Evolutionary conservation across 2,888 invertebrate genomes (phyloP), one percentile per base, ranked within the genome.

Genomic region (Apamea sordens): DNA sequence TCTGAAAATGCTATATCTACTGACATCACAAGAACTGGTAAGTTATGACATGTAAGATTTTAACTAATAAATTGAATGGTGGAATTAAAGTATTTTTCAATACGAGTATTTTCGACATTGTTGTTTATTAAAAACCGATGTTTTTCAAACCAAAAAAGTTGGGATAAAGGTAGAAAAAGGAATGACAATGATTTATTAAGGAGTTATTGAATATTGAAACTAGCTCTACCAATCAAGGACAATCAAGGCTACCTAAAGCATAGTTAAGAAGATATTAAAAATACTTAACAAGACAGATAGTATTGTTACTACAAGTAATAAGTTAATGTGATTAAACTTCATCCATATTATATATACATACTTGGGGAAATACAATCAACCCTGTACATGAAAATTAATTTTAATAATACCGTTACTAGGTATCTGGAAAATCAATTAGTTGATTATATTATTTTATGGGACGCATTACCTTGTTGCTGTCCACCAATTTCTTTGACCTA

Each of bases 1-100:
- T 90, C 94, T 28, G 95, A 95, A 79, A 96, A 95, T 84, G 92
- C 95, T 13, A 90, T 96, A 1, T 79, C 92, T 36, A 92, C 88
- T 80, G 95, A 94, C 73, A 86, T 93, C 65, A 87, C 93, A 56
- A 88, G 89, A 47, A 88, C 89, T 61, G 94, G 95, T 95, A 88
- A 92, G 92, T 85, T 41, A 41, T 7, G 41, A 41, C 70, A 21
- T 71, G 0, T 50, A 2, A 21, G 1, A 32, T 24, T 36, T 0
- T 15, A 63, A 56, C n/a, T 64, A 21, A 50, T 36, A 13, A 28
- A 13, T 59, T 59, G 36, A 36, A 36, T 4, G 18, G 8, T 61
- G 28, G 7, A 7, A 28, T 61, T 61, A 28, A 32, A 50, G 8
- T 8, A 28, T 28, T n/a, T 7, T 68, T 32, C 32, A 5, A 5